Base-by-base conservation (phyloP, 2,888 invertebrate genomes). In the Drosophila tripunctata region DNA sequence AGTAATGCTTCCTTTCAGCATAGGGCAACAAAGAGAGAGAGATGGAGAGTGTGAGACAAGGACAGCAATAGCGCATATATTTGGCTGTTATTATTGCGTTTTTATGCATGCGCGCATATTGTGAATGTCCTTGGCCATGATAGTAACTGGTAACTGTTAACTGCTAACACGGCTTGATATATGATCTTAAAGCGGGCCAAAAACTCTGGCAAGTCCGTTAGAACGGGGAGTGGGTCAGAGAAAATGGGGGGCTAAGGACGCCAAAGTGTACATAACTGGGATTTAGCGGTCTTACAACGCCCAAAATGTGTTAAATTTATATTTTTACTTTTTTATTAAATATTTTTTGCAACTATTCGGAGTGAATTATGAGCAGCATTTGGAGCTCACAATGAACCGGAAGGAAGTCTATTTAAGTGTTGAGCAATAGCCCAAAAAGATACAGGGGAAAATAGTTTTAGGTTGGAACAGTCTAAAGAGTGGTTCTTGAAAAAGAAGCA, bases 71-170 rank as follows among this genome's bases (percentile, higher is more conserved):
- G 27, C 10, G 27, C 10, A 2, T 27, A 27, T 10, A 10, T 75
- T 72, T 41, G 62, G 61, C 72, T 71, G 78, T 75, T 87, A 78
- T 82, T 82, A 87, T 82, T 82, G 82, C 79, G 85, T 85, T 87
- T 85, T 82, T 85, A 82, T 82, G 82, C 87, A 81, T 85, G 75
- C 82, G 72, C 75, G 82, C 85, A 82, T 87, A 87, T 81, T 80
- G 82, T 71, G 83, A 87, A 76, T 85, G 88, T 86, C 85, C 85
- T 86, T 86, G 88, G 85, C 85, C 76, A 71, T 75, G 75, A 71
- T 75, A 60, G 72, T 4, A 52, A 14, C 64, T 79, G 83, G 58
- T 69, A 27, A 27, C 27, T 27, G 27, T 8, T 27, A 27, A 27
- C 27, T 10, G 27, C 27, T 27, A 65, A 77, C 78, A 57, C 52